Evolutionary conservation across 2,113 vertebrate species (phyloP), one percentile per base, ranked within the genome.

Genomic region (Aspidoscelis tigris): DNA sequence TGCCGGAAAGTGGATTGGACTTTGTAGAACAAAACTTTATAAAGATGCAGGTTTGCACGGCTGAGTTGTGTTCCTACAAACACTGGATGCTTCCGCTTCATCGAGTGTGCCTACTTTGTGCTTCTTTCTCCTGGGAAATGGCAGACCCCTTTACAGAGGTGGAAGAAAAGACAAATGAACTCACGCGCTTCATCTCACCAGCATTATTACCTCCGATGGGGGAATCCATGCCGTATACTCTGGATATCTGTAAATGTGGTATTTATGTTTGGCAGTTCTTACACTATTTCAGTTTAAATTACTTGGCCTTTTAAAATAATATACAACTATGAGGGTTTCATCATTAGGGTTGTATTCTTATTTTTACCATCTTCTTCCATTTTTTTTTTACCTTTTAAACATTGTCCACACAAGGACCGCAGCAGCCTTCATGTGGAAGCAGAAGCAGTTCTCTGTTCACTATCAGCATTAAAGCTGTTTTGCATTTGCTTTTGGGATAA

Each of bases 71-170:
- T 93, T 90, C 72, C 0, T 90, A 89, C 88, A 93, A 92, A 96
- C 96, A 96, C 96, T 92, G 90, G 94, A 95, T 92, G 91, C 87
- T 93, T 91, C 88, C 87, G 89, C 88, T 93, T 93, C 88, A 82
- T 91, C 86, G 90, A 92, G 84, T 89, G 92, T 89, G 91, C 82
- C 92, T 85, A 88, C 87, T 88, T 84, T 77, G 86, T 50, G 3
- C 74, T 90, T 93, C 1, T 0, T 88, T 84, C 82, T 92, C 0
- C 1, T 82, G 82, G 80, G 84, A 92, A 86, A 84, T 82, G 21
- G 1, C 24, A 44, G 78, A 92, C 78, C 88, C 91, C 88, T 80
- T 86, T 78, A 91, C 84, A 90, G 88, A 81, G 44, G 80, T 20
- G 26, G 70, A 41, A 26, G 50, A 88, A 87, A 91, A 12, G 89